Evolutionary conservation across 2,888 invertebrate species (phyloP).

Genomic region (Micropterix aruncella): DNA sequence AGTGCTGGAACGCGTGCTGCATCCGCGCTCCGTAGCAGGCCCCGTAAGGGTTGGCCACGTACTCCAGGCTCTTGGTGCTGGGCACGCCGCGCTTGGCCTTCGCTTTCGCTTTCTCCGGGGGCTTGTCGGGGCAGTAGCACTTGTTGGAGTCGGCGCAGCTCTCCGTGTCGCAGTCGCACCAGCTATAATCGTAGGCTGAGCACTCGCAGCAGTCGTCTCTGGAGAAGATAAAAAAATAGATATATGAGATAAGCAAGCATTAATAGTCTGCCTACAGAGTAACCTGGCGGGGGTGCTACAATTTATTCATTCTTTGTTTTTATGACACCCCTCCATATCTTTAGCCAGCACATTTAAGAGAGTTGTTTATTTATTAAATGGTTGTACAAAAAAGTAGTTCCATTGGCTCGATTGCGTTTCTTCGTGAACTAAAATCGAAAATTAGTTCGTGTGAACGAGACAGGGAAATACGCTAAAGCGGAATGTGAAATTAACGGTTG

Average conservation of each 20-base stretch:
- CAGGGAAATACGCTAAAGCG: no score
- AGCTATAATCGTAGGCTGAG: constrained; percentile 32
- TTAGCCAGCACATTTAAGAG: no score
- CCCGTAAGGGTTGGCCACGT: constrained; percentile 34
- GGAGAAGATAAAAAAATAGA: not conserved
- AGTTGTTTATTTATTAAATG: no score
- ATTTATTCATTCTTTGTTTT: no score
- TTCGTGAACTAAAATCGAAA: no score
- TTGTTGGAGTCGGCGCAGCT: constrained; percentile 79
- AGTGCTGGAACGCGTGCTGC: constrained; percentile 27
- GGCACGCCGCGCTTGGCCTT: constrained; percentile 19
- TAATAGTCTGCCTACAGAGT: no score
- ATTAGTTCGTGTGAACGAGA: no score
- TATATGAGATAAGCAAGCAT: not conserved
- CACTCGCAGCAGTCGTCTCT: constrained; percentile 15
- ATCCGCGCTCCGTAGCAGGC: constrained; percentile 27
- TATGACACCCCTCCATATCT: no score
- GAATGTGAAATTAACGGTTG: no score
- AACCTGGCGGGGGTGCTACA: no score
- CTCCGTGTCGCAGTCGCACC: constrained; percentile 73
- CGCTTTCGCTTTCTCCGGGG: constrained; percentile 5
- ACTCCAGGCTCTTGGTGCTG: constrained; percentile 36
- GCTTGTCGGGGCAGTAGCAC: constrained; percentile 52
- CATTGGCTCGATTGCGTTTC: no score
- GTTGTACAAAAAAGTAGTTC: no score